Evolutionary conservation across 2,113 vertebrate genomes (phyloP).

Genomic region (Cyprichromis sp.): DNA sequence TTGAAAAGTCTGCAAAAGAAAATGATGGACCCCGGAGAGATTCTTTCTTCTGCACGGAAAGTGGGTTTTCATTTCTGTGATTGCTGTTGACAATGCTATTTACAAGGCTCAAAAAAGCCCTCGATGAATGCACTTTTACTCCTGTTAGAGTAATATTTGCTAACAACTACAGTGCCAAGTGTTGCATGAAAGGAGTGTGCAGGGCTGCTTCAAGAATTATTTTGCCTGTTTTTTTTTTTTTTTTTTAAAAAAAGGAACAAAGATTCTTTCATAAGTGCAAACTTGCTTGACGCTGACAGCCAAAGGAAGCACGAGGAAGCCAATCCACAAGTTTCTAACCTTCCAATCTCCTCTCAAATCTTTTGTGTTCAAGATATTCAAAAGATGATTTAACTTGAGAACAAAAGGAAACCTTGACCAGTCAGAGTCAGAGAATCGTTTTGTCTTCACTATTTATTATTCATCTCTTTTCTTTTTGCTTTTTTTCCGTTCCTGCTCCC

Average conservation of each 20-base stretch:
- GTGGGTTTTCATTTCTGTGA: neutral
- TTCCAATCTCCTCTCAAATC: neutral
- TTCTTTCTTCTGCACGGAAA: neutral
- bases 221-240: rapidly evolving
- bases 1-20: neutral
- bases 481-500: neutral
- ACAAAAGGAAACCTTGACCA: neutral
- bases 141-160: neutral
- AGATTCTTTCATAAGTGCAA: neutral
- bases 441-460: neutral
- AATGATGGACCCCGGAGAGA: neutral
- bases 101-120: neutral
- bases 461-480: neutral
- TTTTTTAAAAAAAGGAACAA: neutral
- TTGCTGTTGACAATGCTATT: neutral
- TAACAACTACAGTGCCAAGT: neutral
- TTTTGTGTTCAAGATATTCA: neutral
- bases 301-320: neutral
- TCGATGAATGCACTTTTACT: neutral
- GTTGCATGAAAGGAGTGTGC: neutral
- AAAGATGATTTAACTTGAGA: neutral
- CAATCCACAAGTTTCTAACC: neutral
- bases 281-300: neutral
- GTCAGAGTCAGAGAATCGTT: neutral
- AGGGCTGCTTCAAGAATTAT: neutral